Percentiles rank a stretch among this genome's conserved stretches.
Conservation (phyloP, 1,140 invertebrate genomes). For the Macrostomum lignano region DNA sequence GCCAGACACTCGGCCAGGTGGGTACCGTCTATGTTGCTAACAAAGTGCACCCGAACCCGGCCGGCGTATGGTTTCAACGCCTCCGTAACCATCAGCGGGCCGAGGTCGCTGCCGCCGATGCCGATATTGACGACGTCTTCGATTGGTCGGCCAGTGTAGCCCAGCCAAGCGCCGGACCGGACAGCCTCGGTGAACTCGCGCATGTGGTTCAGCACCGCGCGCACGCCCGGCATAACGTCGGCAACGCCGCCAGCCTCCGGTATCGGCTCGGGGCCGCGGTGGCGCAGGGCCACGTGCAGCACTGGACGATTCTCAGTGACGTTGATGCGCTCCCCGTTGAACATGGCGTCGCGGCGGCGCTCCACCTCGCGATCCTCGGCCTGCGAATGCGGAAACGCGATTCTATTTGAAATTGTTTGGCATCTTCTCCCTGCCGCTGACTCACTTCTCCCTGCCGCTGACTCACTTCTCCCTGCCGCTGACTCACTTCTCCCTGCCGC, state of each 20-base stretch:
- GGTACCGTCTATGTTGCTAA: slow-evolving; percentile 95
- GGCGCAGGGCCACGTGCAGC: slow-evolving; percentile 68
- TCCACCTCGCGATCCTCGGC: slow-evolving; percentile 53
- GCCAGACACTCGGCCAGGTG: slow-evolving; percentile 77
- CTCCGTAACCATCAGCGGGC: slow-evolving; percentile 93
- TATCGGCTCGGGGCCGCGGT: slow-evolving; percentile 47
- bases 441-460: background rate
- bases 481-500: background rate
- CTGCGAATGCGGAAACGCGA: slow-evolving; percentile 16
- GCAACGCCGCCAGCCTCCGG: slow-evolving; percentile 53
- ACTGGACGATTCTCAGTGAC: slow-evolving; percentile 86
- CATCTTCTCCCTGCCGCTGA: background rate
- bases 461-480: background rate
- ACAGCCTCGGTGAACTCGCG: slow-evolving; percentile 46
- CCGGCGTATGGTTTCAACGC: slow-evolving; percentile 65
- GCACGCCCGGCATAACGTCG: slow-evolving; percentile 70
- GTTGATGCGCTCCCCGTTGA: slow-evolving; percentile 73
- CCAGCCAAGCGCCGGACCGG: slow-evolving; percentile 42
- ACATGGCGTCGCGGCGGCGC: slow-evolving; percentile 63
- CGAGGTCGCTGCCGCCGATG: slow-evolving; percentile 92
- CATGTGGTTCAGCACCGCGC: slow-evolving; percentile 69
- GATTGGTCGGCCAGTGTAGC: slow-evolving; percentile 72
- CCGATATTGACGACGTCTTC: slow-evolving; percentile 97
- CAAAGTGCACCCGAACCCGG: slow-evolving; percentile 60
- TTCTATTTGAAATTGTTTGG: background rate